Base-by-base conservation (phyloP, 2,113 vertebrate genomes). In the Amblyopsis rosae region DNA sequence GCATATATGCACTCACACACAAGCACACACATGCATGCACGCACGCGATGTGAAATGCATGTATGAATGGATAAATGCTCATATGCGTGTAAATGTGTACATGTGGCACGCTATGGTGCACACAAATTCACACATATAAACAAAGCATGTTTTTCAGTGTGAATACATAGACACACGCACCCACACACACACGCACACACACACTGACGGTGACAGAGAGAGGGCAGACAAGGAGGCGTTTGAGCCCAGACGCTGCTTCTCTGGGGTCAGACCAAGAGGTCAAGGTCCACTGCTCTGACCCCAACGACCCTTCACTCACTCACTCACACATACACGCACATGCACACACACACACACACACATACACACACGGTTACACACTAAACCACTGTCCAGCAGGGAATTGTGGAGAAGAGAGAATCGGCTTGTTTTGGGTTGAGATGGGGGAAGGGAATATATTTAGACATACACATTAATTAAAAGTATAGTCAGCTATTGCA, bases 221-320 rank as follows among this genome's bases (percentile, higher is more conserved):
- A 73, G 88, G 88, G 88, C 89, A 91, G 88, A 91, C 86, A 87
- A 87, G 35, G 35, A 41, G 88, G 67, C 87, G 85, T 77, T 69
- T 71, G 89, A 87, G 89, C 77, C 84, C 88, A 92, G 90, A 92
- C 91, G 88, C 76, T 55, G 79, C 83, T 89, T 84, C 80, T 86
- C 76, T 60, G 69, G 85, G 90, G 88, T 92, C 90, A 91, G 79
- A 80, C 82, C 86, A 84, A 79, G 89, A 91, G 88, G 91, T 88
- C 91, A 92, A 89, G 88, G 90, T 90, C 84, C 89, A 71, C 84
- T 53, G 83, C 86, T 67, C 78, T 83, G 56, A 88, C 83, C 87
- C 67, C 73, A 54, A 32, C 80, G 81, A 66, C 79, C 77, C 67
- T 73, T 72, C 67, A 66, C 76, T 70, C 46, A 79, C 75, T 74